Evolutionary conservation across 37 sponge, comb jelly and placozoan species (phyloP).

Genomic region (Spongilla lacustris): DNA sequence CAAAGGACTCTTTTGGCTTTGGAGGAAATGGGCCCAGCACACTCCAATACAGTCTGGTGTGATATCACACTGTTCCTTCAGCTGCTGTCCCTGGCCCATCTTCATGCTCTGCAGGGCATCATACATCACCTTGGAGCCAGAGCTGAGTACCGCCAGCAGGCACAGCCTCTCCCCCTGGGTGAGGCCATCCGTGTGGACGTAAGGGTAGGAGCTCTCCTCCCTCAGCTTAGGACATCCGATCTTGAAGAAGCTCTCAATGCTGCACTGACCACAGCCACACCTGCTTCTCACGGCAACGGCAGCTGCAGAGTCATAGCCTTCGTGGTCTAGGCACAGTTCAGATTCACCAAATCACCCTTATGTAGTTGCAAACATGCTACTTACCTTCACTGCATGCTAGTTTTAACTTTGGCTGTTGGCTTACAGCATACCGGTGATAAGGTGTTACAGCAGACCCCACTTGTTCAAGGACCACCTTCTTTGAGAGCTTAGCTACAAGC

Average conservation of each 20-base stretch:
- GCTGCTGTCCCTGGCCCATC: constrained; percentile 1
- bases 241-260: neutral
- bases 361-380: too few species aligned
- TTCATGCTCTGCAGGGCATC: neutral
- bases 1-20: too few species aligned
- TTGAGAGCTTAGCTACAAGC: neutral
- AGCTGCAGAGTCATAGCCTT: neutral
- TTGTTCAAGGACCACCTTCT: neutral
- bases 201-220: neutral
- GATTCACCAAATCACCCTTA: neutral
- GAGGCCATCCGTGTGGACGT: neutral
- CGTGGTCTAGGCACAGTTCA: neutral
- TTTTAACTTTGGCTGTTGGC: neutral
- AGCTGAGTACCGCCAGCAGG: neutral
- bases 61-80: too few species aligned
- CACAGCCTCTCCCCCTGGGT: neutral
- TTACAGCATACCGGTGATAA: neutral
- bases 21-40: too few species aligned
- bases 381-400: neutral
- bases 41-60: too few species aligned
- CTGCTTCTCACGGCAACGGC: neutral
- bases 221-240: neutral
- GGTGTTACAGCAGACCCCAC: neutral
- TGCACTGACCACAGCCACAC: neutral
- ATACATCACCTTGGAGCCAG: neutral